Conservation (phyloP, 2,797 vertebrate genomes). For the Melanotaenia boesemani region DNA sequence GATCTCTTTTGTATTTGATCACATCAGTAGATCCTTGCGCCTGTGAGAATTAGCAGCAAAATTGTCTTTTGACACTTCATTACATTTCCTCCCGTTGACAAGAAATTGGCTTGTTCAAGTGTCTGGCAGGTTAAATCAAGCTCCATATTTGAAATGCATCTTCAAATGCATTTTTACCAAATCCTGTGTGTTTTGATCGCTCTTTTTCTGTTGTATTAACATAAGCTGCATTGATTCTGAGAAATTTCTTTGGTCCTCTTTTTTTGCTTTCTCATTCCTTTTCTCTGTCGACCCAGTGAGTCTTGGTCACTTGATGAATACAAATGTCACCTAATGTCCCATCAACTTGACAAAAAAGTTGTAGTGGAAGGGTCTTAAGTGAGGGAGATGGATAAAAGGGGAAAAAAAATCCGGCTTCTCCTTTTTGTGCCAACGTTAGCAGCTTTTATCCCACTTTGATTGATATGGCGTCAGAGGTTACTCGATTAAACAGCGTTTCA, state of each 20-base stretch:
- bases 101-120: slow-evolving; percentile 40
- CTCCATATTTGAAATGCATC: slow-evolving; percentile 41
- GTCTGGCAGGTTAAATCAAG: slow-evolving; percentile 50
- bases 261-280: slow-evolving; percentile 1
- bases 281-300: slow-evolving; percentile 34
- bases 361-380: slow-evolving; percentile 29
- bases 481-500: slow-evolving; percentile 85
- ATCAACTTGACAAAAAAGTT: slow-evolving; percentile 66
- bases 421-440: slow-evolving; percentile 80
- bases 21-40: slow-evolving; percentile 45
- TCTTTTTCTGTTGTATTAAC: slow-evolving; percentile 55
- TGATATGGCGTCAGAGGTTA: slow-evolving; percentile 83
- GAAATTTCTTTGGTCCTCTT: slow-evolving; percentile 15
- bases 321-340: slow-evolving; percentile 74
- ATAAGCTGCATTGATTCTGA: slow-evolving; percentile 60
- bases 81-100: slow-evolving; percentile 48
- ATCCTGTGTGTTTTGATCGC: slow-evolving; percentile 45
- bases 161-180: slow-evolving; percentile 29
- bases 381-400: slow-evolving; percentile 55
- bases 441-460: slow-evolving; percentile 83
- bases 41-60: slow-evolving; percentile 55
- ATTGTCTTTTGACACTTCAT: slow-evolving; percentile 62
- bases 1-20: slow-evolving; percentile 50
- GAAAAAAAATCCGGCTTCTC: slow-evolving; percentile 33
- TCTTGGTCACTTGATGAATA: slow-evolving; percentile 79